These are phyloP conservation scores for Dryadula phaetusa DNA, from an alignment of 2,888 invertebrate genomes.

Conservation along the genomic window DNA sequence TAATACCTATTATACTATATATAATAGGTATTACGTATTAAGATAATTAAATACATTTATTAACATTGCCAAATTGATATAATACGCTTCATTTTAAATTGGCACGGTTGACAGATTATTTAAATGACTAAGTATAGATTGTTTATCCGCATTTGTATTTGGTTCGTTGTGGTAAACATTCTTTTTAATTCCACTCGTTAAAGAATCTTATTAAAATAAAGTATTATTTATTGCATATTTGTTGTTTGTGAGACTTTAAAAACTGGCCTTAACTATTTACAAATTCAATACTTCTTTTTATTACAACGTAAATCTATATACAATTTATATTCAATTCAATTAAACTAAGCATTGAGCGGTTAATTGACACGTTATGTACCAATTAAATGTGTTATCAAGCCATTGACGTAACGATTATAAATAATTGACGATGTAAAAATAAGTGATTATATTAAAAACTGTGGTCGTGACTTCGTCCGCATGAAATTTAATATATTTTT, in stretches of 20 bases:
- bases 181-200: no score
- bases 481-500: no score
- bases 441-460: no score
- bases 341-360: neutral
- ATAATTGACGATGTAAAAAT: neutral
- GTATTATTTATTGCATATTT: neutral
- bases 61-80: neutral
- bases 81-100: slow-evolving; percentile 1
- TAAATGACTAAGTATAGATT: neutral
- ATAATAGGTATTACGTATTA: no score
- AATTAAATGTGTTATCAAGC: slow-evolving; percentile 4
- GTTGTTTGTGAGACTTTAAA: neutral
- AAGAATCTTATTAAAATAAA: no score
- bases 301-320: neutral
- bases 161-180: no score
- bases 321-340: neutral
- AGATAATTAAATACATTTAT: neutral
- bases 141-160: no score
- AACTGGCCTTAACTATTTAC: neutral
- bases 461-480: no score
- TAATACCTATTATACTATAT: neutral
- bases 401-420: slow-evolving; percentile 4
- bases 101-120: neutral
- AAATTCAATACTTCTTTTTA: slow-evolving; percentile 1
- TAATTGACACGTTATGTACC: slow-evolving; percentile 11